phyloP scores from a whole-genome alignment of 2,888 invertebrate species.

The Eupithecia dodoneata region DNA sequence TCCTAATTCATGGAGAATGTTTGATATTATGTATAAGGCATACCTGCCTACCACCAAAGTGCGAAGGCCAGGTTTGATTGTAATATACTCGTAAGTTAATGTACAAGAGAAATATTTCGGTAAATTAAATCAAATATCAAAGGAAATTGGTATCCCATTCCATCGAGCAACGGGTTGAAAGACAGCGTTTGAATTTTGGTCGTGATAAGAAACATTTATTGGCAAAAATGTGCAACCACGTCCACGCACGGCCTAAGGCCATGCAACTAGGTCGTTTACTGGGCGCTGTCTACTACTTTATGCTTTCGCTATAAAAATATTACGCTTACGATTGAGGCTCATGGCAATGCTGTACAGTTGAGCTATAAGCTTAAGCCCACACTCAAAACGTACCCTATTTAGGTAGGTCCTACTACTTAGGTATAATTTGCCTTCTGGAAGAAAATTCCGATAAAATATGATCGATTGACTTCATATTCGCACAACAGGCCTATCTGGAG shows the following conservation, averaged over 20 bases:
- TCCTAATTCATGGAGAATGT: too few species aligned
- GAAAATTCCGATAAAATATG: constrained; percentile 21
- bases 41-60: too few species aligned
- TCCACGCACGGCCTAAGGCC: not conserved
- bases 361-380: not conserved
- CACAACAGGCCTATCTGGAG: constrained; percentile 27
- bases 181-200: too few species aligned
- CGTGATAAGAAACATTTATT: too few species aligned
- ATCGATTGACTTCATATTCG: constrained; percentile 44
- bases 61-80: too few species aligned
- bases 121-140: constrained; percentile 29
- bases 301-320: too few species aligned
- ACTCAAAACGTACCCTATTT: not conserved
- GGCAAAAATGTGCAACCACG: too few species aligned
- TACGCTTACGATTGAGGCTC: not conserved
- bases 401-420: not conserved
- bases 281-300: too few species aligned
- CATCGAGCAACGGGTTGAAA: too few species aligned
- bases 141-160: constrained; percentile 17
- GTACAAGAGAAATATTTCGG: constrained; percentile 1
- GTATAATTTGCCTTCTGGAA: constrained; percentile 15
- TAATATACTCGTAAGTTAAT: constrained; percentile 9
- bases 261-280: too few species aligned
- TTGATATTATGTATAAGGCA: too few species aligned
- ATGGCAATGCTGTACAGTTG: not conserved